These are phyloP conservation scores for Daphoenositta chrysoptera DNA, from an alignment of 2,113 vertebrate species.

Conservation along the genomic window DNA sequence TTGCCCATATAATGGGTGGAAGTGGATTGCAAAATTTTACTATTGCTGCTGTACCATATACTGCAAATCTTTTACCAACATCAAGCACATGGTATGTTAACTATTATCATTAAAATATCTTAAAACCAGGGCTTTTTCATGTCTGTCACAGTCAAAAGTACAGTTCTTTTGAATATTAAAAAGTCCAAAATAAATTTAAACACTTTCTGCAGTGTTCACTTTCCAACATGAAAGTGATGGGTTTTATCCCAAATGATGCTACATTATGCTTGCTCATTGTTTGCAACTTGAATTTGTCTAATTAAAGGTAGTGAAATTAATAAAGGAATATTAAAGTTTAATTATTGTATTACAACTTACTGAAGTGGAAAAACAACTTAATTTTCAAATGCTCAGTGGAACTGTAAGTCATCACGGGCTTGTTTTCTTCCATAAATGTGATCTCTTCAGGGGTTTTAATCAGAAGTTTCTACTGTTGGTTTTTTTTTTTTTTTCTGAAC, in stretches of 20 bases:
- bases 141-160: background rate
- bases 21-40: conserved; percentile 97
- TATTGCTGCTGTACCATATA: conserved; percentile 92
- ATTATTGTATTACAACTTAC: background rate
- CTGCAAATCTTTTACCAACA: conserved; percentile 91
- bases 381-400: background rate
- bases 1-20: conserved; percentile 95
- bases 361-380: background rate
- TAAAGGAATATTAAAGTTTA: conserved; percentile 5
- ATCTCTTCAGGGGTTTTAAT: conserved; percentile 18
- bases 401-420: background rate
- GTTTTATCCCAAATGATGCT: background rate
- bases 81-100: conserved; percentile 92
- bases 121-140: background rate
- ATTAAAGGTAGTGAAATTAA: background rate
- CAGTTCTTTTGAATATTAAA: background rate
- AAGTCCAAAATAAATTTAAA: background rate
- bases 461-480: background rate
- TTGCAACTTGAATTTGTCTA: background rate
- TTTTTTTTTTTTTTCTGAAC: conserved; percentile 24
- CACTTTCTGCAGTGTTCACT: background rate
- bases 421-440: background rate
- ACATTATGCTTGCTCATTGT: background rate
- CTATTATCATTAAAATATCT: background rate
- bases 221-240: background rate